Evolutionary conservation across 2,113 vertebrate genomes (phyloP).

Genomic region (Ranitomeya variabilis): DNA sequence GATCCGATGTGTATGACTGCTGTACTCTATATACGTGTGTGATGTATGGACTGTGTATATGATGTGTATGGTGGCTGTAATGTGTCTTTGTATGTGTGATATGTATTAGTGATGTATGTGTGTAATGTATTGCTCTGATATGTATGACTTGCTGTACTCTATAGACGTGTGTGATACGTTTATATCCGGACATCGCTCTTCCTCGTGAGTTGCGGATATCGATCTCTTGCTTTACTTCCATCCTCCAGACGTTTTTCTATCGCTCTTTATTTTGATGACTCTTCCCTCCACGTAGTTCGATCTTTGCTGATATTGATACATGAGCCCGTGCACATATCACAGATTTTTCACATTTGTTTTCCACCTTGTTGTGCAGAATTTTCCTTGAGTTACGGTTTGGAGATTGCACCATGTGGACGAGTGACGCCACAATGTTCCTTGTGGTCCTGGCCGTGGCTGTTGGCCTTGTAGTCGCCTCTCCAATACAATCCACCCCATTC

Average conservation of each 20-base stretch:
- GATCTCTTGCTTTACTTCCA: background rate
- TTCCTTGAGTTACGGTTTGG: too few species aligned
- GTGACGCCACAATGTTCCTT: background rate
- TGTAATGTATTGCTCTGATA: background rate
- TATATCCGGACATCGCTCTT: background rate
- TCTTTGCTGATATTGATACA: too few species aligned
- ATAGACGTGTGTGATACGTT: background rate
- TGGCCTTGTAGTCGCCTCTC: conserved; percentile 20
- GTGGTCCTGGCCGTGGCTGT: conserved; percentile 47
- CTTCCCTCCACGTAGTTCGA: background rate
- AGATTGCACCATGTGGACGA: background rate
- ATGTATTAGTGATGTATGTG: background rate
- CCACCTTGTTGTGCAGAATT: background rate
- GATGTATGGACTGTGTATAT: background rate
- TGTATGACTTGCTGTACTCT: background rate
- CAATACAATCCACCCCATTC: background rate
- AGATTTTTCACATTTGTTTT: too few species aligned
- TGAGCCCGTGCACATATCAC: background rate
- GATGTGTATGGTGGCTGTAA: background rate
- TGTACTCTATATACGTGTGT: too few species aligned
- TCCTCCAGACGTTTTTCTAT: background rate
- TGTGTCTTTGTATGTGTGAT: background rate
- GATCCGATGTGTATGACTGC: too few species aligned
- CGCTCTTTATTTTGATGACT: background rate
- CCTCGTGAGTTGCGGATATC: background rate